Evolutionary conservation across 1,140 invertebrate species (phyloP).

Genomic region (Aphelenchoides avenae): DNA sequence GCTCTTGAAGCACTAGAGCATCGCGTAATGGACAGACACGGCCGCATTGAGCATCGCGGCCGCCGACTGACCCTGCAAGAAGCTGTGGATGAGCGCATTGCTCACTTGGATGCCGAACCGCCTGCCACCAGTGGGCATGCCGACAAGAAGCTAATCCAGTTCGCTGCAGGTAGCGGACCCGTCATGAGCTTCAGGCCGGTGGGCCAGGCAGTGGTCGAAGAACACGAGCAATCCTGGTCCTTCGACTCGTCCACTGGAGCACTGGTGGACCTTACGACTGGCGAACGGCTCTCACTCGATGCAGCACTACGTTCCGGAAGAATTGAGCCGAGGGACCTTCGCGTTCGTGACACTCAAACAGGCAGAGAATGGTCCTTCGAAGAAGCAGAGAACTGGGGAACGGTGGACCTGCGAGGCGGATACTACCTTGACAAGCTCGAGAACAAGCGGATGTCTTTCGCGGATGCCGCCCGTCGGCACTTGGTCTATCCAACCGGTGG

Average conservation of each 20-base stretch:
- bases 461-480: slow-evolving; percentile 63
- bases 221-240: slow-evolving; percentile 49
- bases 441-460: slow-evolving; percentile 72
- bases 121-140: slow-evolving; percentile 36
- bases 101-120: slow-evolving; percentile 62
- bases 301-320: slow-evolving; percentile 66
- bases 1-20: slow-evolving; percentile 78
- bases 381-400: slow-evolving; percentile 68
- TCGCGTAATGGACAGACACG: slow-evolving; percentile 76
- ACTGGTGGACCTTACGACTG: slow-evolving; percentile 62
- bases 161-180: slow-evolving; percentile 51
- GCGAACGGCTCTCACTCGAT: slow-evolving; percentile 70
- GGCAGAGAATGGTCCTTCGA: slow-evolving; percentile 68
- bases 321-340: slow-evolving; percentile 59
- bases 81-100: slow-evolving; percentile 73
- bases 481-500: slow-evolving; percentile 56
- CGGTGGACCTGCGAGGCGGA: slow-evolving; percentile 70
- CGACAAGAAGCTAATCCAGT: slow-evolving; percentile 57
- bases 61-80: slow-evolving; percentile 73
- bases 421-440: slow-evolving; percentile 68
- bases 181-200: slow-evolving; percentile 62
- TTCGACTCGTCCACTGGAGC: slow-evolving; percentile 50
- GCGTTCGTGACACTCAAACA: slow-evolving; percentile 72
- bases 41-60: slow-evolving; percentile 73
- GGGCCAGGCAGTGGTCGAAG: slow-evolving; percentile 52